Evolutionary conservation across 2,888 invertebrate genomes (phyloP).

Genomic region (Synergus laeviventris): DNA sequence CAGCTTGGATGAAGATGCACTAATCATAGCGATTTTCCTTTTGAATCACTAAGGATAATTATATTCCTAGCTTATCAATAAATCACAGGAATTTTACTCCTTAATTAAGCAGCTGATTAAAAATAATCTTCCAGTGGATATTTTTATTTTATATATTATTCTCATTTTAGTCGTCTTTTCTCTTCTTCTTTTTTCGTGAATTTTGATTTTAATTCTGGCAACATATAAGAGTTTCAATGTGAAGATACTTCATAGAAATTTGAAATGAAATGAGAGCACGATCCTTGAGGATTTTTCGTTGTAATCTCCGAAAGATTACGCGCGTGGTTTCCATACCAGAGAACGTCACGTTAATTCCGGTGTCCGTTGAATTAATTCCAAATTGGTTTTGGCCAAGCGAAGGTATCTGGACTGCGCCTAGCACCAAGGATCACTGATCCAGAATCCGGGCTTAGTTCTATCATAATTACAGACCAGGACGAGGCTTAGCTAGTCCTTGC

Average conservation of each 20-base stretch:
- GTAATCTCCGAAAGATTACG: slow-evolving; percentile 55
- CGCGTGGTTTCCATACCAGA: slow-evolving; percentile 49
- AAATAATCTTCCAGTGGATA: neutral
- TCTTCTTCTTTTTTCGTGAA: neutral
- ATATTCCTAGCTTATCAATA: neutral
- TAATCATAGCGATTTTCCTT: slow-evolving; percentile 4
- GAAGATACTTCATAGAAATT: slow-evolving; percentile 34
- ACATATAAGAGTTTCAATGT: neutral
- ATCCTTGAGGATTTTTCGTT: slow-evolving; percentile 55
- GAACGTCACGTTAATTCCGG: slow-evolving; percentile 53
- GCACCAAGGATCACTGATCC: slow-evolving; percentile 58
- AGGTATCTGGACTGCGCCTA: slow-evolving; percentile 48
- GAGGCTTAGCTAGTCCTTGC: slow-evolving; percentile 57
- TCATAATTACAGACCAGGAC: slow-evolving; percentile 60
- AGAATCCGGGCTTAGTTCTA: slow-evolving; percentile 58
- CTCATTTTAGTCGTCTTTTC: neutral
- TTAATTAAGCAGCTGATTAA: neutral
- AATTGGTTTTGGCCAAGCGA: slow-evolving; percentile 58
- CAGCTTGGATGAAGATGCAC: slow-evolving; percentile 13
- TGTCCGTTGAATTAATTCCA: slow-evolving; percentile 60
- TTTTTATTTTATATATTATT: too few relatives aligned
- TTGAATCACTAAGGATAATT: neutral
- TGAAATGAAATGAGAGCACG: slow-evolving; percentile 56
- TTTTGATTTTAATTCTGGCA: neutral
- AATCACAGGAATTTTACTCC: neutral